Evolutionary conservation across 2,888 invertebrate genomes (phyloP).

Genomic region (Priocnemis perturbator): DNA sequence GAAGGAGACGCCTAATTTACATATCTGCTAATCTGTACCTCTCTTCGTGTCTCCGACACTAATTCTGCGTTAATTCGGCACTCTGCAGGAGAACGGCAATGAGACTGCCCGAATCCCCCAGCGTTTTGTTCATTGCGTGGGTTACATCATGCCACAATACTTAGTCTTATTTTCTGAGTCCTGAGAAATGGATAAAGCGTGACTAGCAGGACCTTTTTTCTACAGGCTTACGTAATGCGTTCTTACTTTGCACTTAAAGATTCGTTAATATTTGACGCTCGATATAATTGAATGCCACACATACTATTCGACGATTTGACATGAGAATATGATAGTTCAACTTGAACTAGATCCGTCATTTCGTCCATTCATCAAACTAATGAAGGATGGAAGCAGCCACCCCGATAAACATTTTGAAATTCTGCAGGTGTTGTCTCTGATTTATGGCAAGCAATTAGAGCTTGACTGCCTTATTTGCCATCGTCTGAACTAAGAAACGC

Average conservation of each 20-base stretch:
- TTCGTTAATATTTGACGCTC: no score
- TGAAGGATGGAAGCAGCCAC: slow-evolving; percentile 63
- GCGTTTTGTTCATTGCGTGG: slow-evolving; percentile 32
- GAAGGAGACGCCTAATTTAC: slow-evolving; percentile 63
- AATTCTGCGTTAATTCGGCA: slow-evolving; percentile 53
- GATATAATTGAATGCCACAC: no score
- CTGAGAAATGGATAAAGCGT: no score
- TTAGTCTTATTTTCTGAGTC: neutral
- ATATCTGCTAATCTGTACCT: slow-evolving; percentile 62
- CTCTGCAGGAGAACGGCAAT: slow-evolving; percentile 50
- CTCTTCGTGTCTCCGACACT: slow-evolving; percentile 47
- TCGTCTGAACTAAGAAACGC: slow-evolving; percentile 64
- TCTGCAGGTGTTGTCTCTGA: slow-evolving; percentile 75
- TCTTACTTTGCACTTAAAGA: no score
- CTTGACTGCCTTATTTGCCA: slow-evolving; percentile 72
- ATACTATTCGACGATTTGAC: no score
- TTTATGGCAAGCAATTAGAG: slow-evolving; percentile 74
- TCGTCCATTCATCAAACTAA: slow-evolving; percentile 55
- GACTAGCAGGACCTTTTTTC: no score
- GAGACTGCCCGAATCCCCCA: slow-evolving; percentile 52
- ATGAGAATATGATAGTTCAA: slow-evolving; percentile 59
- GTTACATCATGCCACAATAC: slow-evolving; percentile 37
- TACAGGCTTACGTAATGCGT: no score
- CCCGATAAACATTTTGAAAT: slow-evolving; percentile 70
- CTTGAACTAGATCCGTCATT: slow-evolving; percentile 55